Base-by-base conservation (phyloP, 1,140 invertebrate species). In the Linepithema humile region DNA sequence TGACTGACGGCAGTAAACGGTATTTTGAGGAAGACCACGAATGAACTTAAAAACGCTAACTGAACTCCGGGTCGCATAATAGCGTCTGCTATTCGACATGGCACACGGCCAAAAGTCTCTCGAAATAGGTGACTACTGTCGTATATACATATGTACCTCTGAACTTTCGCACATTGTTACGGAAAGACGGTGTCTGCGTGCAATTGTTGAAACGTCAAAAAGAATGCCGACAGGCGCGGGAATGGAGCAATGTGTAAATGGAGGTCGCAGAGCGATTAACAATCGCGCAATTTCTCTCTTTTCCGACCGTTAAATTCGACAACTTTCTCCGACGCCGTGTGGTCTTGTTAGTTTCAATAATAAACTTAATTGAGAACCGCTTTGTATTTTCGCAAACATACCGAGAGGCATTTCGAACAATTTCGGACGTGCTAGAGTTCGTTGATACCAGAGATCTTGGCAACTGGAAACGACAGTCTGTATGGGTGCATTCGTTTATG, bases 91-190 rank as follows among this genome's bases (percentile, higher is more conserved):
- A 87, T 90, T 82, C 65, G 55, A 48, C 73, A 70, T 89, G 90
- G 89, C 86, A 78, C 55, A 20, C 26, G 62, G 86, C 90, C 90
- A 91, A 85, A 90, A 88, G 48, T 84, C 57, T 89, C 86, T 89
- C 73, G 82, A 90, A 91, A 91, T 90, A 90, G 85, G 88, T 85
- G 78, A 53, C 74, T 82, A 77, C 32, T 3, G 10, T 60, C 40
- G 26, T 29, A 62, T 17, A 40, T 48, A 45, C 9, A 40, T 20
- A 29, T 32, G 17, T 77, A 77, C 57, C 72, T 83, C 64, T 64
- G 59, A 45, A 83, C 72, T 83, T 26, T 43, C 29, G 45, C 35
- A 83, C 55, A 82, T 69, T 82, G 32, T 72, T 73, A 35, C 38
- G 20, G 26, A 82, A 82, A 70, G 20, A 62, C 40, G 38, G 35